Base-by-base conservation (phyloP, 2,113 vertebrate species). In the Archilochus colubris region DNA sequence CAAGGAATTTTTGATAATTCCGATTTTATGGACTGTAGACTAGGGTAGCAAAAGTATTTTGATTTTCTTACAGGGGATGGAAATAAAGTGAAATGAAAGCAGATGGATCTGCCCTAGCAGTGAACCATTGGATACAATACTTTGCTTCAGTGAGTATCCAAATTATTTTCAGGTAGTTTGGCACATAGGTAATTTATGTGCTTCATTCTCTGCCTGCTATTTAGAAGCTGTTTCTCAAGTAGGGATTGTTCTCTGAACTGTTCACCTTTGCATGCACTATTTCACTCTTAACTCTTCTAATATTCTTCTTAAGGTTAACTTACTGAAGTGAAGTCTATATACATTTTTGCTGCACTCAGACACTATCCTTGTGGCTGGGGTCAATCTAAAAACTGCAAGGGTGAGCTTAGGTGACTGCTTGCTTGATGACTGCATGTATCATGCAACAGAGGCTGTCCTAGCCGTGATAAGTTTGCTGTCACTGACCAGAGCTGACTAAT, bases 111-210 rank as follows among this genome's bases (percentile, higher is more conserved):
- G 54, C 94, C 87, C 88, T 94, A 87, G 64, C 94, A 91, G 38
- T 78, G 92, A 92, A 95, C 93, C 91, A 92, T 44, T 72, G 70
- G 89, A 81, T 91, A 68, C 76, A 88, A 82, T 91, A 94, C 88
- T 94, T 73, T 94, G 90, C 93, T 94, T 96, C 94, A 93, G 30
- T 89, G 77, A 86, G 36, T 95, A 93, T 90, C 89, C 85, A 96
- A 87, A 97, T 97, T 86, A 93, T 88, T 97, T 96, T 94, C 82
- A 92, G 92, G 88, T 95, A 88, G 89, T 95, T 97, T 97, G 93
- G 69, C 28, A 82, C 88, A 75, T 43, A 88, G 82, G 89, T 96
- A 96, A 97, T 97, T 97, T 96, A 97, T 87, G 69, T 91, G 78
- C 75, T 96, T 86, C 40, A 1, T 92, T 97, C 88, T 93, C 93